Base-by-base conservation (phyloP, 23 tunicate genomes). In the Ascidia mentula region DNA sequence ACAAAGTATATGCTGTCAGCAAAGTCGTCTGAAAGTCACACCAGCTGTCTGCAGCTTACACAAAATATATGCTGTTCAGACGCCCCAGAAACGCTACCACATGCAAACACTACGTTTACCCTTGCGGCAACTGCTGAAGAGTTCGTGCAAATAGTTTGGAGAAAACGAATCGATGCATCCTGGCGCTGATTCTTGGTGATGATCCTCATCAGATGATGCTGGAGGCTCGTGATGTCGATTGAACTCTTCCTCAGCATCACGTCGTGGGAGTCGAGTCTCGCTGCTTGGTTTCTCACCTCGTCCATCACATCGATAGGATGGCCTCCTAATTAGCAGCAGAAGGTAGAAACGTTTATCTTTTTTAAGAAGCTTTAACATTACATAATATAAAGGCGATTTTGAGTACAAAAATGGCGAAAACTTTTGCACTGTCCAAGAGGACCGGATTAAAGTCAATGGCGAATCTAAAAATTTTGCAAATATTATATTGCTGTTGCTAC, bases 141-240 rank as follows among this genome's bases (percentile, higher is more conserved):
- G 78, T 74, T 74, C 28, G 78, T 36, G 26, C 45, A 37, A 39
- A 74, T 38, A 13, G 78, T 26, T 37, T 46, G 86, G 32, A 84
- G 75, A 40, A 71, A 32, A 18, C 46, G 22, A 1, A 82, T 53
- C 45, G 72, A 65, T 38, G 45, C 45, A 18, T 79, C 90, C 31
- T 73, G 74, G 18, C 65, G 45, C 61, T 22, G 30, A 37, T 60
- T 81, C 61, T 73, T 86, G 53, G 72, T 72, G 12, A 86, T 20
- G 69, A 73, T 20, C 22, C 84, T 72, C 40, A 86, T 34, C 74
- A 86, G 60, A n/a, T 86, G 90, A 69, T 86, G 90, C 76, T 86
- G 90, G 30, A 86, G 65, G 33, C 90, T 86, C 22, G 90, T 72
- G 74, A 86, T 69, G 40, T 73, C 90, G 77, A 74, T 60, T 38